Base-by-base conservation (phyloP, 1,140 invertebrate species). In the Achatina immaculata region DNA sequence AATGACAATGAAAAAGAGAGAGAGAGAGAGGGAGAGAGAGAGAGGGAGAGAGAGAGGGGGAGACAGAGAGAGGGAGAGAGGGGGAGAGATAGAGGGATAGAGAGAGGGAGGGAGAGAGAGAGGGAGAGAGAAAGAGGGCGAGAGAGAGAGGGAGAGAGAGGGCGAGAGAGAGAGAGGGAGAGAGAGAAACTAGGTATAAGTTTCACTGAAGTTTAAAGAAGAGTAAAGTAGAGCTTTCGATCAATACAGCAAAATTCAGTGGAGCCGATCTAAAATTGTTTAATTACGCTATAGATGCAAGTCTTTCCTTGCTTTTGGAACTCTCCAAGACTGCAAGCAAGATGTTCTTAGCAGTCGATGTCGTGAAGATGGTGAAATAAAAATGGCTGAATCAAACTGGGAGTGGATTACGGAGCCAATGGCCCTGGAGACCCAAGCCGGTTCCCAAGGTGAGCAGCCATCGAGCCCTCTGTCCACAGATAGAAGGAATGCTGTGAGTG, bases 131-230 rank as follows among this genome's bases (percentile, higher is more conserved):
- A 72, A 34, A 38, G 36, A 38, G 45, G 19, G 45, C 7, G 19
- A 19, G 45, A 48, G 45, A 19, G 19, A 11, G 45, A 48, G 45
- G 45, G 19, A 19, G 45, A 19, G 19, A 19, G 45, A 48, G 45
- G 45, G 19, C 7, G 45, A 19, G 45, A 48, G 69, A 38, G 36
- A 38, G 69, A 72, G 69, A 38, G 69, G 36, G 69, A 72, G 69
- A 72, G 36, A 38, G 69, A 72, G 69, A 38, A 36, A 38, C 14
- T 19, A 34, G 36, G 69, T 9, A 36, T 9, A 34, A 72, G 69
- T n/a, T n/a, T n/a, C n/a, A n/a, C n/a, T n/a, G n/a, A n/a, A n/a
- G n/a, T n/a, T n/a, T n/a, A n/a, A 34, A 31, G 31, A 31, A 68
- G 31, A 34, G 31, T 19, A 31, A 68, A 31, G 31, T 11, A 68